Evolutionary conservation across 2,113 vertebrate species (phyloP), one percentile per base, ranked within the genome.

Genomic region (Anolis sagrei): DNA sequence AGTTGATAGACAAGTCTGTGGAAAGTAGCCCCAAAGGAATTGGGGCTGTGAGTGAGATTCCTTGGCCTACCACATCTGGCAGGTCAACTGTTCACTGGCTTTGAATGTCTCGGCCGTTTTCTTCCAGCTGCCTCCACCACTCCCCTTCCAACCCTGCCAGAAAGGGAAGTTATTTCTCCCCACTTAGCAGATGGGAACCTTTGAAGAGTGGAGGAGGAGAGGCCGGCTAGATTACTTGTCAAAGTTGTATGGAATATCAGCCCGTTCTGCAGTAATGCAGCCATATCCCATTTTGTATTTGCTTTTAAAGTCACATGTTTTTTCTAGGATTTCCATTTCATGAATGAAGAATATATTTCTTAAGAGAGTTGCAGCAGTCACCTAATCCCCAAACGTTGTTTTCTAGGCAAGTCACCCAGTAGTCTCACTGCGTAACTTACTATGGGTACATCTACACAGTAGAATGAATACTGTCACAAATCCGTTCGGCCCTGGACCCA

Each of bases 11-110:
- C 2, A 0, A n/a, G 78, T 81, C 76, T 78, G 81, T 74, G 89
- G 88, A 82, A 86, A 86, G 73, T 4, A 0, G 27, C 76, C 89
- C 81, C 82, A 0, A 0, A 51, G 80, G 88, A 84, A 72, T 49
- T 82, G 61, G n/a, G 0, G 0, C 76, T 86, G 62, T 68, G 18
- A 87, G 93, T 84, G 82, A 76, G 82, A 84, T 84, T 84, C 81
- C 82, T 76, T 64, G 82, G 82, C 81, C 62, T 76, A 87, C 82
- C 44, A 86, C 78, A 92, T 54, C 76, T 79, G 68, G 70, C 54
- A 86, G 85, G 86, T 83, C 54, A 36, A 88, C 89, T 87, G 91
- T 84, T 83, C 88, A 74, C 88, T 87, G 88, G 88, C 86, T 88
- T 91, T 88, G 90, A 91, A 94, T 87, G 72, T 87, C 88, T 88